These are phyloP conservation scores for Fabriciana adippe DNA, from an alignment of 2,888 invertebrate genomes.

Conservation along the genomic window DNA sequence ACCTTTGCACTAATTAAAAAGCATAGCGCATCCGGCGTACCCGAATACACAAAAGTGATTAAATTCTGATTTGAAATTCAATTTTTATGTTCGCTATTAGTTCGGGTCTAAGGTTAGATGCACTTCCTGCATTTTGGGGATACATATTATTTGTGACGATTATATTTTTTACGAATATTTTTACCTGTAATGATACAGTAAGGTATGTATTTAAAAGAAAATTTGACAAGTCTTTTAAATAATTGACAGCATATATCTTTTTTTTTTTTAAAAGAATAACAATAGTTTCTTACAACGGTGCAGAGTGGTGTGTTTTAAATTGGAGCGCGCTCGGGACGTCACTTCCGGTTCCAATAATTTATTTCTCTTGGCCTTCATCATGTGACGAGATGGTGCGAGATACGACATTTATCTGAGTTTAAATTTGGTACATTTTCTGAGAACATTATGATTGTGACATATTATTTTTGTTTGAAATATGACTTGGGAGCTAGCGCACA, in stretches of 20 bases:
- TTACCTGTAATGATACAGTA: constrained; percentile 42
- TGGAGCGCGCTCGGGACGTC: constrained; percentile 76
- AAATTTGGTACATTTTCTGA: constrained; percentile 71
- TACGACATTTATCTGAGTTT: constrained; percentile 69
- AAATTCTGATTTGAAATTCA: constrained; percentile 73
- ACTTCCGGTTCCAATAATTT: constrained; percentile 80
- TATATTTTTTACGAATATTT: constrained; percentile 52
- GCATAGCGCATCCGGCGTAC: constrained; percentile 66
- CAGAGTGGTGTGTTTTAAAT: constrained; percentile 69
- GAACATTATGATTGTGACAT: constrained; percentile 71
- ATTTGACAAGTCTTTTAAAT: constrained; percentile 36
- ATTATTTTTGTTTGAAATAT: constrained; percentile 36
- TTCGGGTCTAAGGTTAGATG: constrained; percentile 57
- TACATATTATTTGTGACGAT: constrained; percentile 57
- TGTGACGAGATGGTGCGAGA: constrained; percentile 73
- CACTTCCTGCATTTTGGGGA: constrained; percentile 67
- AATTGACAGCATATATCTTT: constrained; percentile 20
- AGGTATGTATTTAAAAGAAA: constrained; percentile 50
- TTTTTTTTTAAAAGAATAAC: constrained; percentile 43
- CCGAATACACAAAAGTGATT: constrained; percentile 66
- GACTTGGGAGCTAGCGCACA: constrained; percentile 20
- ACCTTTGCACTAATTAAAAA: constrained; percentile 78
- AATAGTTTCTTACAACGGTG: constrained; percentile 48
- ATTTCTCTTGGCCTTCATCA: constrained; percentile 75
- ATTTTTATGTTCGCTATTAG: constrained; percentile 64